Evolutionary conservation across 2,113 vertebrate species (phyloP).

Genomic region (Hippocampus barbouri): DNA sequence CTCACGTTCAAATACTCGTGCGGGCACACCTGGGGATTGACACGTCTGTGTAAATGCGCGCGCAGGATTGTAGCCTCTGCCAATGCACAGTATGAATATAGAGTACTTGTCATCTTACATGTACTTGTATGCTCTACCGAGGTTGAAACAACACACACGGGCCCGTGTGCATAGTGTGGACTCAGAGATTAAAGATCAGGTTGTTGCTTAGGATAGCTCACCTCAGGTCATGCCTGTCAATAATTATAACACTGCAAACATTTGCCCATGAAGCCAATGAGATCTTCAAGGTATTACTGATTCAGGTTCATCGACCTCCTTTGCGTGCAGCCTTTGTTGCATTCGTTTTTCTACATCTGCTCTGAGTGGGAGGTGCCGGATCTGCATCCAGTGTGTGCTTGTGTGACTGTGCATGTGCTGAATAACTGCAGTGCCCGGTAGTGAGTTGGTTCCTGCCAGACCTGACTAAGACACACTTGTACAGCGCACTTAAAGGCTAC

Average conservation of each 20-base stretch:
- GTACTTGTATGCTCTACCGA: background rate
- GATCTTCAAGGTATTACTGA: constrained; percentile 1
- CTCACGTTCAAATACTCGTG: constrained; percentile 21
- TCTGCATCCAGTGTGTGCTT: background rate
- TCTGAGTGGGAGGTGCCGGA: background rate
- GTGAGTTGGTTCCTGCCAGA: constrained; percentile 63
- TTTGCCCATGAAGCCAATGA: background rate
- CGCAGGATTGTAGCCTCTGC: background rate
- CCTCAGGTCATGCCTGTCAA: constrained; percentile 31
- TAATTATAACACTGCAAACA: background rate
- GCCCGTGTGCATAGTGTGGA: constrained; percentile 31
- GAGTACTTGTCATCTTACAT: background rate
- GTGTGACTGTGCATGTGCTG: constrained; percentile 10
- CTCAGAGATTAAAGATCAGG: constrained; percentile 36
- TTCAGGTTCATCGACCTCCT: background rate
- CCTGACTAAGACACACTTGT: constrained; percentile 56
- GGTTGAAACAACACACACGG: constrained; percentile 2
- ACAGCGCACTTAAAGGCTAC: constrained; percentile 61
- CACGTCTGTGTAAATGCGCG: constrained; percentile 6
- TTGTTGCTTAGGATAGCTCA: constrained; percentile 36
- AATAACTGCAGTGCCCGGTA: constrained; percentile 34
- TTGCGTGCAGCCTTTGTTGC: constrained; percentile 26
- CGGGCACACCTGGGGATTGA: constrained; percentile 27
- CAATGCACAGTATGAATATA: background rate
- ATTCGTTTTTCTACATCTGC: constrained; percentile 24